Evolutionary conservation across 2,888 invertebrate species (phyloP).

Genomic region (Acleris cristana): DNA sequence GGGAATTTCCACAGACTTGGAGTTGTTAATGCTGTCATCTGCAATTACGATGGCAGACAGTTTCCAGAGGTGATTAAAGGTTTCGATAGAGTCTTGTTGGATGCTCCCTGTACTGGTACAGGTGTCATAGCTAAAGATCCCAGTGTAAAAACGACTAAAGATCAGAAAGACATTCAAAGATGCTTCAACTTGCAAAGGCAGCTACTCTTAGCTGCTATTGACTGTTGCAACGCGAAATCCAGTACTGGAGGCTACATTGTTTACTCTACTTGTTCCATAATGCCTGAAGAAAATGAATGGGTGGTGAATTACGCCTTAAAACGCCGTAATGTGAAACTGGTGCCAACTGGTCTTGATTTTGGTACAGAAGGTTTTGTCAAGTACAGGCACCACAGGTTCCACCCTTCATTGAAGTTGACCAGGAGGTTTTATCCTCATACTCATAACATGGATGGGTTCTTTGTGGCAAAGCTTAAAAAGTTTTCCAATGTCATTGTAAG

Average conservation of each 20-base stretch:
- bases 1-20: constrained; percentile 99
- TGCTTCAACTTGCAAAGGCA: constrained; percentile 97
- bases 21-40: constrained; percentile 95
- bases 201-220: constrained; percentile 97
- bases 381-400: constrained; percentile 93
- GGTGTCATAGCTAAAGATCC: constrained; percentile 99
- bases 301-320: constrained; percentile 97
- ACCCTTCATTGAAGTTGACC: constrained; percentile 94
- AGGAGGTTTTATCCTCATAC: constrained; percentile 98
- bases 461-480: constrained; percentile 98
- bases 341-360: constrained; percentile 96
- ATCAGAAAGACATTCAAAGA: constrained; percentile 93
- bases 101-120: constrained; percentile 99
- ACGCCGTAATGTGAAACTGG: constrained; percentile 96
- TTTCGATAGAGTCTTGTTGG: constrained; percentile 97
- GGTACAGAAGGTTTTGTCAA: constrained; percentile 97
- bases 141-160: constrained; percentile 96
- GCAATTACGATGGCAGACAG: constrained; percentile 94
- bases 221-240: constrained; percentile 96
- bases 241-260: constrained; percentile 97
- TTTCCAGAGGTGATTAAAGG: constrained; percentile 93
- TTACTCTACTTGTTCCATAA: constrained; percentile 98
- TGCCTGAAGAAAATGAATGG: constrained; percentile 99
- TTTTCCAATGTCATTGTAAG: constrained; percentile 90
- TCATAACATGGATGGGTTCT: constrained; percentile 99